These are phyloP conservation scores for Linnaemya vulpina DNA, from an alignment of 2,888 invertebrate species.

Conservation along the genomic window DNA sequence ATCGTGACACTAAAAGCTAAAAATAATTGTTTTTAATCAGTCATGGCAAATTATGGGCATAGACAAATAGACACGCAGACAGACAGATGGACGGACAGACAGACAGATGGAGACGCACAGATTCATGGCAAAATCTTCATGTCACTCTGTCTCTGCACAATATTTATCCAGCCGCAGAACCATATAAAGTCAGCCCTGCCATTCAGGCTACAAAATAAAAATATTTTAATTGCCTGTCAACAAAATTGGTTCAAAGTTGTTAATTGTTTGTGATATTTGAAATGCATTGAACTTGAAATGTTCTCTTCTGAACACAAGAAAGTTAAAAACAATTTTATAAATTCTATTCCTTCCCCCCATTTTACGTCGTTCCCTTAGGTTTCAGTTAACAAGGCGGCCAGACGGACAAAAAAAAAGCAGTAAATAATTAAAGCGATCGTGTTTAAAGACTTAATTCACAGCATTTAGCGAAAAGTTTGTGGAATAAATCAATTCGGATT, in stretches of 20 bases:
- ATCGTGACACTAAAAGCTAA: background rate
- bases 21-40: slow-evolving; percentile 43
- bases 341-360: background rate
- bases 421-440: background rate
- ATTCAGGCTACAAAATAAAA: slow-evolving; percentile 40
- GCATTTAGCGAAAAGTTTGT: background rate
- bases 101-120: no score
- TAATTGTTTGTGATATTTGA: slow-evolving; percentile 82
- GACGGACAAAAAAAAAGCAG: background rate
- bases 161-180: slow-evolving; percentile 6
- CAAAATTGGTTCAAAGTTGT: slow-evolving; percentile 82
- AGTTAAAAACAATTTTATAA: no score
- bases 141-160: background rate
- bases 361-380: no score
- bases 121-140: background rate
- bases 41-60: slow-evolving; percentile 42
- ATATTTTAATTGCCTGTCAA: slow-evolving; percentile 82
- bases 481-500: background rate
- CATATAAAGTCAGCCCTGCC: background rate
- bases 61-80: background rate
- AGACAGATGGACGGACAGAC: no score
- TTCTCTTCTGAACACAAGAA: background rate
- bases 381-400: slow-evolving; percentile 1
- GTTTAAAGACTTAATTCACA: background rate
- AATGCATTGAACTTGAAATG: slow-evolving; percentile 76